Conservation (phyloP, 2,888 invertebrate genomes). For the Spicauda simplicius region DNA sequence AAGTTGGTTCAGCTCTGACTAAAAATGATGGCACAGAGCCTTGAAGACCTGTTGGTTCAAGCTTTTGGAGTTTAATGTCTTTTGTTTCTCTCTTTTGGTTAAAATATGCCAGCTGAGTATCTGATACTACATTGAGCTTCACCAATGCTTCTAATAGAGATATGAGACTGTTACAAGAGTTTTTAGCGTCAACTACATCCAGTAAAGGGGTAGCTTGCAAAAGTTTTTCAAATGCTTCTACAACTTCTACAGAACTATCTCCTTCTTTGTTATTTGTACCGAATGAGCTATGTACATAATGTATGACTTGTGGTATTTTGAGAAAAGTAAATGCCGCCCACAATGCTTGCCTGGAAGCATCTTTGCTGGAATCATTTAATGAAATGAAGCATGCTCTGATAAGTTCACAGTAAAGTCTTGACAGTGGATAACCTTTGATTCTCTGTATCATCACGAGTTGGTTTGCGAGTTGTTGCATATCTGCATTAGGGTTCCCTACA, state of each 20-base stretch:
- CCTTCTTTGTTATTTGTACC: slow-evolving; percentile 83
- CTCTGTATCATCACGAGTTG: slow-evolving; percentile 94
- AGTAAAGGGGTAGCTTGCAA: slow-evolving; percentile 93
- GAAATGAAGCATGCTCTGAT: slow-evolving; percentile 95
- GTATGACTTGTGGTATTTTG: slow-evolving; percentile 93
- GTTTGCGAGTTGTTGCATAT: slow-evolving; percentile 91
- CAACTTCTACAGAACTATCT: slow-evolving; percentile 90
- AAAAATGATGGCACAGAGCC: slow-evolving; percentile 91
- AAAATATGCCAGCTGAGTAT: slow-evolving; percentile 90
- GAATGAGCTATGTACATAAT: slow-evolving; percentile 86
- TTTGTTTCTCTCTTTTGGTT: slow-evolving; percentile 86
- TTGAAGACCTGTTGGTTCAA: slow-evolving; percentile 88
- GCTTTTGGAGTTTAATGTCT: slow-evolving; percentile 86
- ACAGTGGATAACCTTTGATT: slow-evolving; percentile 92
- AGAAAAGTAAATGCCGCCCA: slow-evolving; percentile 98
- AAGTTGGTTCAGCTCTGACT: slow-evolving; percentile 94
- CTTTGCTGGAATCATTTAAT: slow-evolving; percentile 93
- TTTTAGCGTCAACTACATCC: slow-evolving; percentile 95
- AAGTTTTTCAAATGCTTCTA: slow-evolving; percentile 93
- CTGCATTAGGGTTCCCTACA: slow-evolving; percentile 92
- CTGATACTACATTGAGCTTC: slow-evolving; percentile 91
- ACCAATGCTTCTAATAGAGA: slow-evolving; percentile 92
- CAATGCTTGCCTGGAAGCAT: slow-evolving; percentile 91
- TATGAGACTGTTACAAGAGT: slow-evolving; percentile 94
- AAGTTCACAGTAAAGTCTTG: slow-evolving; percentile 94